A percentile compares a stretch with the other conserved stretches of the same genome.
Conservation (phyloP, 2,797 vertebrate species). For the Acanthis flammea region DNA sequence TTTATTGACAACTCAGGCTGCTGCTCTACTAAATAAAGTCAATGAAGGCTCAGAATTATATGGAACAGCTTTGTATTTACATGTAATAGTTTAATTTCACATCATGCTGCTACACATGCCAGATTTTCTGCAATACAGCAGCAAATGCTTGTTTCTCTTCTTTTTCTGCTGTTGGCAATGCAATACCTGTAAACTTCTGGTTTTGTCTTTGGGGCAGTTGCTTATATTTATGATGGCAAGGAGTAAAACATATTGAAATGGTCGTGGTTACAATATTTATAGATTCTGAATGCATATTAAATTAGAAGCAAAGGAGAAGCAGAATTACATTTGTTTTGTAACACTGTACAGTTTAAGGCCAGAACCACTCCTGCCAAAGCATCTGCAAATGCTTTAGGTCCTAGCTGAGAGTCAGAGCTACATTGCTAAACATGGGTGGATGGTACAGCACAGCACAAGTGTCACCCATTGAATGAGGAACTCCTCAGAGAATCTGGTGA, state of each 20-base stretch:
- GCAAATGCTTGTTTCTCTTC: background rate
- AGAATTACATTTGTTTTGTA: conserved; percentile 50
- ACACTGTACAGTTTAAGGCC: conserved; percentile 10
- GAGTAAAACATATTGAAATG: conserved; percentile 38
- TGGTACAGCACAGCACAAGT: background rate
- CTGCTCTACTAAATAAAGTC: background rate
- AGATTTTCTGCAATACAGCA: background rate
- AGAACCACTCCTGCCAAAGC: conserved; percentile 8
- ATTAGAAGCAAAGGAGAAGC: conserved; percentile 53
- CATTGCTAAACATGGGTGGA: conserved; percentile 36
- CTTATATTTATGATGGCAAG: conserved; percentile 30
- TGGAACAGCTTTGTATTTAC: background rate
- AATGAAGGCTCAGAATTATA: background rate
- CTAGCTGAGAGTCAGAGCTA: background rate
- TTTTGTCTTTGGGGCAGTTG: background rate
- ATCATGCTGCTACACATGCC: background rate
- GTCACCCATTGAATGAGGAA: conserved; percentile 60
- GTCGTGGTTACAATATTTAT: conserved; percentile 40
- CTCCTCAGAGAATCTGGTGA: conserved; percentile 70
- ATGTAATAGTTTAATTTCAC: conserved; percentile 6
- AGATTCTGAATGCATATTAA: conserved; percentile 51
- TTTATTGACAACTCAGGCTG: background rate
- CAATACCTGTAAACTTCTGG: background rate
- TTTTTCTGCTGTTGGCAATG: background rate
- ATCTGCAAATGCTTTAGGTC: conserved; percentile 62